Evolutionary conservation across 2,797 vertebrate species (phyloP).

Genomic region (Phoxinus dragarum): DNA sequence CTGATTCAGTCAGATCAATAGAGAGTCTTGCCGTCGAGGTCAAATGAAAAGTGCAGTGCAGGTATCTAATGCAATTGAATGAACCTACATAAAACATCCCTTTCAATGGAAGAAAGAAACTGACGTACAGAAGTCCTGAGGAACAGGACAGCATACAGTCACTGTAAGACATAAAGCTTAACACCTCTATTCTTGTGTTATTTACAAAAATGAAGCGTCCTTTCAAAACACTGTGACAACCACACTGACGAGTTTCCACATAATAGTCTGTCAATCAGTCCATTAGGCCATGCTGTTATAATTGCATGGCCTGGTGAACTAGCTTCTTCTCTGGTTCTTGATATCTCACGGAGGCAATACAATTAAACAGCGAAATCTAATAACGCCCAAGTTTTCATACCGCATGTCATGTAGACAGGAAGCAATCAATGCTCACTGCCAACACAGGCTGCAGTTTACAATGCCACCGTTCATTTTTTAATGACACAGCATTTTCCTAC

Average conservation of each 20-base stretch:
- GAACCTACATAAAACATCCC: slow-evolving; percentile 4
- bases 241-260: neutral
- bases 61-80: slow-evolving; percentile 23
- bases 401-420: slow-evolving; percentile 32
- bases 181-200: slow-evolving; percentile 1
- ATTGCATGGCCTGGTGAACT: neutral
- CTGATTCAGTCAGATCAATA: slow-evolving; percentile 37
- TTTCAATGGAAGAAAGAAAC: slow-evolving; percentile 1
- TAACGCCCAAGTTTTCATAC: slow-evolving; percentile 27
- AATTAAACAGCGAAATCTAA: slow-evolving; percentile 4
- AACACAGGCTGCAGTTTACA: slow-evolving; percentile 36
- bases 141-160: neutral
- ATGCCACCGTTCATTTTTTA: slow-evolving; percentile 20
- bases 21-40: slow-evolving; percentile 21
- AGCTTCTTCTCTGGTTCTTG: neutral
- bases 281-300: neutral
- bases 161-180: neutral
- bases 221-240: slow-evolving; percentile 30
- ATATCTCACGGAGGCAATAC: slow-evolving; percentile 10
- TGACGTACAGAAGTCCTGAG: neutral
- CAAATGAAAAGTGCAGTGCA: slow-evolving; percentile 35
- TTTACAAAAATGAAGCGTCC: slow-evolving; percentile 1
- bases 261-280: slow-evolving; percentile 30
- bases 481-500: slow-evolving; percentile 34
- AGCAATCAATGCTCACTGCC: slow-evolving; percentile 34